A percentile compares a stretch with the other conserved stretches of the same genome.
Conservation (phyloP, 2,797 vertebrate species). For the Chelon labrosus region DNA sequence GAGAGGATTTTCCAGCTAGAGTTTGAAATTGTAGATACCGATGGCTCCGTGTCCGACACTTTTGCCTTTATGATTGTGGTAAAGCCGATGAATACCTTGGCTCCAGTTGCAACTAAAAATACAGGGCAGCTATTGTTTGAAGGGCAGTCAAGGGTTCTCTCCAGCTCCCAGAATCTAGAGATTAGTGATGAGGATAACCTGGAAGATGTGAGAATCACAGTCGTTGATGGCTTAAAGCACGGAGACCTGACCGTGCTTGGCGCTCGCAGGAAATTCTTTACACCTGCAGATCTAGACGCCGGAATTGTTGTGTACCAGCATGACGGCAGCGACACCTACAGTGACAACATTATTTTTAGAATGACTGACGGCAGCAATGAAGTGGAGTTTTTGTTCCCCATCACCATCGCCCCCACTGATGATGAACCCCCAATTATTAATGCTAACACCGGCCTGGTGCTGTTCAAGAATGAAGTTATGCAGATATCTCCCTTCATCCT, state of each 20-base stretch:
- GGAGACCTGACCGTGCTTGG: conserved; percentile 83
- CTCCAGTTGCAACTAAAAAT: conserved; percentile 87
- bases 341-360: conserved; percentile 90
- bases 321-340: conserved; percentile 90
- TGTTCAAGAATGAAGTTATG: conserved; percentile 88
- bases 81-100: conserved; percentile 90
- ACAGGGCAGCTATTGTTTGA: conserved; percentile 90
- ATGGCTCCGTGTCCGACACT: conserved; percentile 86
- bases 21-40: conserved; percentile 88
- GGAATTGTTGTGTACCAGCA: conserved; percentile 90
- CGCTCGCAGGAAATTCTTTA: conserved; percentile 83
- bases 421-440: conserved; percentile 89
- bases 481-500: conserved; percentile 91
- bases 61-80: conserved; percentile 92
- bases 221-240: conserved; percentile 85
- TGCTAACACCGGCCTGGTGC: conserved; percentile 86
- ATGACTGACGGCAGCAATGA: conserved; percentile 88
- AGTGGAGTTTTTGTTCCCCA: conserved; percentile 91
- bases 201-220: conserved; percentile 86
- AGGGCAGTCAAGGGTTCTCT: conserved; percentile 88
- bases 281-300: conserved; percentile 84
- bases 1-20: conserved; percentile 91
- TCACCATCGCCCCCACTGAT: conserved; percentile 89
- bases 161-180: conserved; percentile 86
- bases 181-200: conserved; percentile 90